phyloP scores from a whole-genome alignment of 2,888 invertebrate genomes.

The Galerucella calmariensis region DNA sequence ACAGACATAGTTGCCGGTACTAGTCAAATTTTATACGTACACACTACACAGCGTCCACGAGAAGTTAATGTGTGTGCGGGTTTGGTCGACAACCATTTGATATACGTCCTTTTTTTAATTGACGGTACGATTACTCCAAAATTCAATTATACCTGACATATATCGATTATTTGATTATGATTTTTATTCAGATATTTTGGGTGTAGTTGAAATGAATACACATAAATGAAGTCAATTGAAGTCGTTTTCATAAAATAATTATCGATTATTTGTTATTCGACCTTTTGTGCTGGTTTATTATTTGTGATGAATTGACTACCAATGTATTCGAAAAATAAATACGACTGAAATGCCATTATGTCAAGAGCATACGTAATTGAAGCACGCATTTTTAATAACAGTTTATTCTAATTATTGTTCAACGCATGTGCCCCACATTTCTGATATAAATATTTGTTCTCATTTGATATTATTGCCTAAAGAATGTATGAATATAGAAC shows the following conservation, averaged over 20 bases:
- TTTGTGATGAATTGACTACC: neutral
- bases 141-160: too few relatives aligned
- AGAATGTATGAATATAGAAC: neutral
- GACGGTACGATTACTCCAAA: too few relatives aligned
- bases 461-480: neutral
- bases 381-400: neutral
- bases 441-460: neutral
- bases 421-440: neutral
- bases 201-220: neutral
- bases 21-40: too few relatives aligned
- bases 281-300: neutral
- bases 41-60: too few relatives aligned
- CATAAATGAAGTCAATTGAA: neutral
- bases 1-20: too few relatives aligned
- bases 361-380: neutral
- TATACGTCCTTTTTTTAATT: too few relatives aligned
- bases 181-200: too few relatives aligned
- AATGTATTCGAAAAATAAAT: neutral
- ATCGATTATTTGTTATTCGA: neutral
- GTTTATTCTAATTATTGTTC: constrained; percentile 2
- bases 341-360: neutral
- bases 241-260: neutral
- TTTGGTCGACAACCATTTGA: too few relatives aligned
- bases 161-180: too few relatives aligned
- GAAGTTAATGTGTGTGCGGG: too few relatives aligned